A percentile compares a stretch with the other conserved stretches of the same genome.
Conservation (phyloP, 2,113 vertebrate species). For the Gorilla gorilla region DNA sequence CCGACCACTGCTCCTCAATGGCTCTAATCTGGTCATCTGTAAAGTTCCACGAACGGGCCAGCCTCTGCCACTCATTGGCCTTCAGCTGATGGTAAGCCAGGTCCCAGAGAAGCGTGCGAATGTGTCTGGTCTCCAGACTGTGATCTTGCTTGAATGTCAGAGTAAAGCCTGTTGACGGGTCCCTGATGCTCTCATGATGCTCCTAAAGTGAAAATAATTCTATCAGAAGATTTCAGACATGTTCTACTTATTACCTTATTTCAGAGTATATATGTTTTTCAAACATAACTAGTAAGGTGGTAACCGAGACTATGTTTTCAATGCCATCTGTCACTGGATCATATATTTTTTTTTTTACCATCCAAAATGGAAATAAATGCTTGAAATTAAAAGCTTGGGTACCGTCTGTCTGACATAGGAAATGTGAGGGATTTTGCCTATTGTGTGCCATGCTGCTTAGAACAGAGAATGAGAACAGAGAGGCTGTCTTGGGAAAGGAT, state of each 20-base stretch:
- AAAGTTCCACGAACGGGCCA: constrained; percentile 90
- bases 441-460: background rate
- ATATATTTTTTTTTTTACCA: background rate
- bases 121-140: constrained; percentile 86
- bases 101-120: constrained; percentile 88
- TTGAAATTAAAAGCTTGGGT: background rate
- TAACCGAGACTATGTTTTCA: background rate
- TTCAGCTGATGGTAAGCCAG: constrained; percentile 89
- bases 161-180: constrained; percentile 71
- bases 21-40: constrained; percentile 88
- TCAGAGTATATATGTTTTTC: background rate
- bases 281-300: background rate
- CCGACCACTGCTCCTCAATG: constrained; percentile 93
- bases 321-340: background rate
- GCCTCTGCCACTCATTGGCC: constrained; percentile 89
- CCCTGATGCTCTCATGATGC: constrained; percentile 74
- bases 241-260: background rate
- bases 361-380: background rate
- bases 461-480: background rate
- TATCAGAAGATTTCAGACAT: background rate
- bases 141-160: constrained; percentile 95
- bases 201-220: constrained; percentile 85
- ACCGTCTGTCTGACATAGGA: background rate
- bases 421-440: background rate
- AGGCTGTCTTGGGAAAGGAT: background rate